phyloP scores from a whole-genome alignment of 2,113 vertebrate species.

The Chaetorhynchus papuensis region DNA sequence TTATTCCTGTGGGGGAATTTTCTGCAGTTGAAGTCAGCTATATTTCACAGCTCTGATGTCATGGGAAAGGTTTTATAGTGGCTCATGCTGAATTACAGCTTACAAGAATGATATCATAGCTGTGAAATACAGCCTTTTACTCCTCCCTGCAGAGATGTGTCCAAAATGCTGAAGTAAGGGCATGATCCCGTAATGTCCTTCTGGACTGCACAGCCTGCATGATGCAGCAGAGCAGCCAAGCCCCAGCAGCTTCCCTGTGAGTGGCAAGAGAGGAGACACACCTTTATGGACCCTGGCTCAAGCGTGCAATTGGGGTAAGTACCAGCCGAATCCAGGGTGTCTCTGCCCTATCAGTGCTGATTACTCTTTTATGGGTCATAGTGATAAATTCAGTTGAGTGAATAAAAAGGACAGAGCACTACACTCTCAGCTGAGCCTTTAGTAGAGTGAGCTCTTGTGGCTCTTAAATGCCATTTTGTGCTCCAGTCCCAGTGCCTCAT shows the following conservation, averaged over 20 bases:
- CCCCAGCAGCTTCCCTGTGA: not conserved
- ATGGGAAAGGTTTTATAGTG: slow-evolving; percentile 64
- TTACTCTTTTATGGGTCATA: not conserved
- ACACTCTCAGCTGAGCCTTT: not conserved
- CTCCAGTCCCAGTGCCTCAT: not conserved
- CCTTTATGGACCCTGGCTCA: not conserved
- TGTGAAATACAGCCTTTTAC: slow-evolving; percentile 51
- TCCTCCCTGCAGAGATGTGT: slow-evolving; percentile 10
- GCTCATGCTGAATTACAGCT: slow-evolving; percentile 58
- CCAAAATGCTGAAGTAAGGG: slow-evolving; percentile 17
- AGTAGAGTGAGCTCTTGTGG: not conserved
- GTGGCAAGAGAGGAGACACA: not conserved
- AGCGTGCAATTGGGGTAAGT: fast-evolving
- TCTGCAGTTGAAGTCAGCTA: slow-evolving; percentile 63
- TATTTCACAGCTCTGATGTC: slow-evolving; percentile 75
- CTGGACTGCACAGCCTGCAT: not conserved
- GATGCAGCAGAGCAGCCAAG: not conserved
- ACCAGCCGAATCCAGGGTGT: not conserved
- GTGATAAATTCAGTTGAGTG: not conserved
- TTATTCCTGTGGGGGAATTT: slow-evolving; percentile 59
- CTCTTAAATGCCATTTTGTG: not conserved
- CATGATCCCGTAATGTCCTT: not conserved
- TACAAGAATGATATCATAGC: slow-evolving; percentile 45
- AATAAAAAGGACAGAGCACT: not conserved
- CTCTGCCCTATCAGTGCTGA: not conserved